Evolutionary conservation across 1,140 invertebrate genomes (phyloP).

Genomic region (Hyphantria cunea): DNA sequence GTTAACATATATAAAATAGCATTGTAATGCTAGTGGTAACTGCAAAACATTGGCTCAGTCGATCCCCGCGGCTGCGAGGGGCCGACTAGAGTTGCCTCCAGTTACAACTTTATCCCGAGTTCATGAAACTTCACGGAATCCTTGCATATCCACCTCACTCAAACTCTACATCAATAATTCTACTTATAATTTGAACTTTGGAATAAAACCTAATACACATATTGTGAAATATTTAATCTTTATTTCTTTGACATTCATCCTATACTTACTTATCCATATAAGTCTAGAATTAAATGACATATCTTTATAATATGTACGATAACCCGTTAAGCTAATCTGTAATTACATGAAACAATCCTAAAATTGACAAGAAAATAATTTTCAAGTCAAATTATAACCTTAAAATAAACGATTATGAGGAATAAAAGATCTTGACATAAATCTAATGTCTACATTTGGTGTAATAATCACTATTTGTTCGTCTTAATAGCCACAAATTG

Average conservation of each 20-base stretch:
- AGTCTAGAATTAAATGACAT: no score
- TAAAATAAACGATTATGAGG: no score
- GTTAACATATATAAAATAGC: slow-evolving; percentile 6
- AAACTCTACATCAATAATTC: background rate
- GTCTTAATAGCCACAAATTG: background rate
- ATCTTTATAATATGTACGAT: no score
- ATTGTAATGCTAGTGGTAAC: slow-evolving; percentile 5
- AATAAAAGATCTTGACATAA: no score
- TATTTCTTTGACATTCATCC: background rate
- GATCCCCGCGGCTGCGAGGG: slow-evolving; percentile 6
- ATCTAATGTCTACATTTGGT: no score
- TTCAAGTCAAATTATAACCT: no score
- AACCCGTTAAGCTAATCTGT: no score
- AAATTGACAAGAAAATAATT: no score
- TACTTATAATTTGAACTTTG: background rate
- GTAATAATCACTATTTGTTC: background rate
- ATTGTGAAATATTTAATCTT: background rate
- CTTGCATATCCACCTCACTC: background rate
- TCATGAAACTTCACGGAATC: background rate
- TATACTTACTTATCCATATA: background rate
- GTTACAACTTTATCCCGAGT: background rate
- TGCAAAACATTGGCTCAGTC: slow-evolving; percentile 18
- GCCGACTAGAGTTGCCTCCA: slow-evolving; percentile 35
- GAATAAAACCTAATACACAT: no score
- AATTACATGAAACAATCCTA: no score